Evolutionary conservation across 2,888 invertebrate species (phyloP).

Genomic region (Eretmocerus hayati): DNA sequence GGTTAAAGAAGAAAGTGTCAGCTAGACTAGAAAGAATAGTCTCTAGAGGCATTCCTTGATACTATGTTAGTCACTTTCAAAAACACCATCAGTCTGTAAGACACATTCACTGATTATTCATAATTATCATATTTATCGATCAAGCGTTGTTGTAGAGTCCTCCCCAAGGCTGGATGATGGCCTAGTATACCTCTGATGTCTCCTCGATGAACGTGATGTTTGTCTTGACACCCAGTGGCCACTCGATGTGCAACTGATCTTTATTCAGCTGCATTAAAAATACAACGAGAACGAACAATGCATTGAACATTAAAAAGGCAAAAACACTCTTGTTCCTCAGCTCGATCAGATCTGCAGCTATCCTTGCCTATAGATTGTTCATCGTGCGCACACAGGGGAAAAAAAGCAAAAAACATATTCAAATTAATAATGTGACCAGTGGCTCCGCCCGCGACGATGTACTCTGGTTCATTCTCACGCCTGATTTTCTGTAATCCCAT

Average conservation of each 20-base stretch:
- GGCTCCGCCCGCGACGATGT: slow-evolving; percentile 26
- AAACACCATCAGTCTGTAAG: too few species aligned
- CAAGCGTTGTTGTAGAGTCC: slow-evolving; percentile 10
- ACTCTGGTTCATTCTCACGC: slow-evolving; percentile 4
- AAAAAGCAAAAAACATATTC: slow-evolving; percentile 42
- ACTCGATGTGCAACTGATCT: slow-evolving; percentile 94
- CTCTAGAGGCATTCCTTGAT: slow-evolving; percentile 22
- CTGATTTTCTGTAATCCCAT: not conserved
- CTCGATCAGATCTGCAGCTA: slow-evolving; percentile 85
- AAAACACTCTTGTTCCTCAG: slow-evolving; percentile 95
- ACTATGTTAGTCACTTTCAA: slow-evolving; percentile 27
- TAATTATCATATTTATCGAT: not conserved
- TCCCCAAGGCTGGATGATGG: slow-evolving; percentile 17
- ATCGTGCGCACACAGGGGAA: slow-evolving; percentile 43
- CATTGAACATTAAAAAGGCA: slow-evolving; percentile 99
- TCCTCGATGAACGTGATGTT: slow-evolving; percentile 91
- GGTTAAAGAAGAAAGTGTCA: too few species aligned
- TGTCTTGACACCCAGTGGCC: slow-evolving; percentile 92
- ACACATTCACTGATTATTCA: slow-evolving; percentile 1
- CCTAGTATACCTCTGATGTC: slow-evolving; percentile 75
- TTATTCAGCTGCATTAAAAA: slow-evolving; percentile 98
- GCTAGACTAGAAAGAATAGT: too few species aligned
- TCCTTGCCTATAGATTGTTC: slow-evolving; percentile 66
- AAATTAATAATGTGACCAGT: slow-evolving; percentile 37
- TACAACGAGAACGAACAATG: slow-evolving; percentile 97